A percentile compares a stretch with the other conserved stretches of the same genome.
phyloP scores from a whole-genome alignment of 2,113 vertebrate genomes.

The Neodontobutis hainanensis region DNA sequence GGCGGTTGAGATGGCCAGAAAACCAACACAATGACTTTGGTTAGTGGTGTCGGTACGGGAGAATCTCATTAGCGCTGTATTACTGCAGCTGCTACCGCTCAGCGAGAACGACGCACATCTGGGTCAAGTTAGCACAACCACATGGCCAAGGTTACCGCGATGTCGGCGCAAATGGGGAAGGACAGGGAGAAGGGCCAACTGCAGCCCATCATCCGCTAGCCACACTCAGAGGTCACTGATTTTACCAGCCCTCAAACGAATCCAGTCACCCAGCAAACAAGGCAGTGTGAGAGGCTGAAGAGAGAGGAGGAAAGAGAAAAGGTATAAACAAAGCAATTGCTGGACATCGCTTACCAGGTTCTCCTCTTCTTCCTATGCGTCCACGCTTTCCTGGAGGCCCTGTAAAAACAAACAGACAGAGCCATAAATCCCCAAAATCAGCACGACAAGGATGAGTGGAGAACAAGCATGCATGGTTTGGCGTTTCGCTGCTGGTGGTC shows the following conservation, averaged over 20 bases:
- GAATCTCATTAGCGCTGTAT: slow-evolving; percentile 58
- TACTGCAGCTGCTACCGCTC: slow-evolving; percentile 72
- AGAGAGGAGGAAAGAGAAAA: slow-evolving; percentile 27
- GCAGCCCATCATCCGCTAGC: slow-evolving; percentile 39
- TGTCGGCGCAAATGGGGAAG: slow-evolving; percentile 37
- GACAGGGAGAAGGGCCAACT: slow-evolving; percentile 49
- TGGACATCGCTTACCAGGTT: slow-evolving; percentile 82
- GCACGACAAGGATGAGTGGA: slow-evolving; percentile 34
- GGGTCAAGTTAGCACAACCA: slow-evolving; percentile 67
- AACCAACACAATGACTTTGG: slow-evolving; percentile 42
- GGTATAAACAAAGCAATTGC: slow-evolving; percentile 39
- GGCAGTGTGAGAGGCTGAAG: slow-evolving; percentile 15
- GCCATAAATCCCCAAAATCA: slow-evolving; percentile 41
- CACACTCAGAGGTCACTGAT: slow-evolving; percentile 46
- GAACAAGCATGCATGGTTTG: slow-evolving; percentile 34
- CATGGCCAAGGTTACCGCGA: slow-evolving; percentile 62
- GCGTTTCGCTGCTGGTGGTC: slow-evolving; percentile 28
- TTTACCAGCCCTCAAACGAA: slow-evolving; percentile 31
- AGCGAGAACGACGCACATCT: slow-evolving; percentile 54
- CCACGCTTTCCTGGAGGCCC: slow-evolving; percentile 93
- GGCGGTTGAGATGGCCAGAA: slow-evolving; percentile 44
- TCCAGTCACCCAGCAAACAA: slow-evolving; percentile 28
- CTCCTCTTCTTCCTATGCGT: slow-evolving; percentile 88
- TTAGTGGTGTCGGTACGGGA: slow-evolving; percentile 50
- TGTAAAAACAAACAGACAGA: slow-evolving; percentile 74